Conservation (phyloP, 92 coral and sea anemone genomes). For the Heliopora coerulea region DNA sequence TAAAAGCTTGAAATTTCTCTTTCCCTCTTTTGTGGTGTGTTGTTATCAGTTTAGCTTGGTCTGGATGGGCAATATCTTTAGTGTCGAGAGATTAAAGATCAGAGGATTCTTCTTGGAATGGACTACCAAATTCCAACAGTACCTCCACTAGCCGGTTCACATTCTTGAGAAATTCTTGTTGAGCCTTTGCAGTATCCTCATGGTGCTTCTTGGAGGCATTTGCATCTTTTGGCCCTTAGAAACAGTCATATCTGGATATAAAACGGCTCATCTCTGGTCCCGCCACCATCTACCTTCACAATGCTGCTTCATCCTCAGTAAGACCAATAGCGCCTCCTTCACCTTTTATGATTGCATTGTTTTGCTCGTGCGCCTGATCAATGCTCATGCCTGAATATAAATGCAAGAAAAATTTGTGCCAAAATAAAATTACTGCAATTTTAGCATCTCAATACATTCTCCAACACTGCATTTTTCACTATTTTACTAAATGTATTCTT, state of each 20-base stretch:
- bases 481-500: no score
- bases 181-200: constrained; percentile 37
- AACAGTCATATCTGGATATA: constrained; percentile 23
- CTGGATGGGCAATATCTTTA: constrained; percentile 53
- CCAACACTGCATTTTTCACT: no score
- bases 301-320: constrained; percentile 44
- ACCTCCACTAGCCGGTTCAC: constrained; percentile 32
- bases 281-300: constrained; percentile 54
- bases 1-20: constrained; percentile 34
- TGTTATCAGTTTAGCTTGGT: constrained; percentile 46
- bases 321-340: constrained; percentile 56
- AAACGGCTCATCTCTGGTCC: constrained; percentile 55
- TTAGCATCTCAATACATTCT: no score
- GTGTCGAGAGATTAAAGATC: constrained; percentile 47
- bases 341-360: constrained; percentile 56
- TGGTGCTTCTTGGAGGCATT: constrained; percentile 31
- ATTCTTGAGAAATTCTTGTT: constrained; percentile 22
- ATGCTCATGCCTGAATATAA: no score
- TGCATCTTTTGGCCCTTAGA: constrained; percentile 28
- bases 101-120: constrained; percentile 50
- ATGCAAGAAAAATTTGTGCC: no score
- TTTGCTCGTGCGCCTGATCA: constrained; percentile 64
- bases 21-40: constrained; percentile 43
- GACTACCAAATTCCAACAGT: constrained; percentile 45
- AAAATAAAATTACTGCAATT: no score